A percentile compares a stretch with the other conserved stretches of the same genome.
phyloP scores from a whole-genome alignment of 2,888 invertebrate species.

The Ommatoiulus sabulosus region DNA sequence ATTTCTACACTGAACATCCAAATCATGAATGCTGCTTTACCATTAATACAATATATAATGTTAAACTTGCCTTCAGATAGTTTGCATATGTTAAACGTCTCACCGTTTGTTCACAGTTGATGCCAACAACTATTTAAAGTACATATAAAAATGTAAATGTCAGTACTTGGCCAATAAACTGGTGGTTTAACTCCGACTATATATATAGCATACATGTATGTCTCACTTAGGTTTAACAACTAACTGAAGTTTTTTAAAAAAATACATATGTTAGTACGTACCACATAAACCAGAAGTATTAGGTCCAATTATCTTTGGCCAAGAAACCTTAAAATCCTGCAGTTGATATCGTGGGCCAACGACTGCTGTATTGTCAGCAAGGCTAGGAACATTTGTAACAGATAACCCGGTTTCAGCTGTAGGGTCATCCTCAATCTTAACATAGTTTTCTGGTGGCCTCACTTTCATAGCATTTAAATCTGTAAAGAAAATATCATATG shows the following conservation, averaged over 20 bases:
- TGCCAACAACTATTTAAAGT: slow-evolving; percentile 39
- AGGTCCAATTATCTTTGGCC: slow-evolving; percentile 74
- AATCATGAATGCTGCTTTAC: not conserved
- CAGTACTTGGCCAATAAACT: slow-evolving; percentile 78
- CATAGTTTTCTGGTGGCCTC: slow-evolving; percentile 70
- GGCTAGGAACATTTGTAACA: slow-evolving; percentile 73
- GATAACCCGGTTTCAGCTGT: slow-evolving; percentile 55
- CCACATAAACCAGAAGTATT: slow-evolving; percentile 81
- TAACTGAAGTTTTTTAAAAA: slow-evolving; percentile 62
- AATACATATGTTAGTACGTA: slow-evolving; percentile 72
- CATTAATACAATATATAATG: not conserved
- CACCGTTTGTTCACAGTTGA: not conserved
- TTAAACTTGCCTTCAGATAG: slow-evolving; percentile 51
- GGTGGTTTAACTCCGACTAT: slow-evolving; percentile 69
- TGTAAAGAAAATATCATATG: slow-evolving; percentile 65
- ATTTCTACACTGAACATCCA: no score
- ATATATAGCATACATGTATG: no score
- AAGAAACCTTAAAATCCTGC: slow-evolving; percentile 75
- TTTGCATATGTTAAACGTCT: slow-evolving; percentile 74
- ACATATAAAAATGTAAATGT: slow-evolving; percentile 68
- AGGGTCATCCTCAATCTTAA: slow-evolving; percentile 61
- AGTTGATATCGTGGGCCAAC: slow-evolving; percentile 81
- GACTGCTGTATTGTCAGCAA: slow-evolving; percentile 80
- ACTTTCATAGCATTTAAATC: slow-evolving; percentile 79
- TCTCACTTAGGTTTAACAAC: no score